Conservation (phyloP, 2,797 vertebrate genomes). For the Sternotherus odoratus region DNA sequence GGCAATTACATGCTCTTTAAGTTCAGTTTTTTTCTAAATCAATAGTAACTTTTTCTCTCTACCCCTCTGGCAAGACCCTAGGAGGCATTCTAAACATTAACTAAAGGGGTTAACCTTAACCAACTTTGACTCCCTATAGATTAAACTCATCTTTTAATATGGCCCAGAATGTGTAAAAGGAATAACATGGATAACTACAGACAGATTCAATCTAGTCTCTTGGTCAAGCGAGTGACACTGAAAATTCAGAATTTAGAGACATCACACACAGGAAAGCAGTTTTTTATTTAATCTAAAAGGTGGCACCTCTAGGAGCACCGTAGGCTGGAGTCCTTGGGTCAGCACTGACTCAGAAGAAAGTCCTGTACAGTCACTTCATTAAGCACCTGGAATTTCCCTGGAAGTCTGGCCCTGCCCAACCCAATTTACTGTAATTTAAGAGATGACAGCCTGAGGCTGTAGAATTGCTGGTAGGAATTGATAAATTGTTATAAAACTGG, state of each 20-base stretch:
- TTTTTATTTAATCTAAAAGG: not conserved
- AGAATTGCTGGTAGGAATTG: not conserved
- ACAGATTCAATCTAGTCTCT: not conserved
- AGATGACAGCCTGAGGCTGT: not conserved
- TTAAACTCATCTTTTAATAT: not conserved
- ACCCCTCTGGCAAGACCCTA: too few species aligned
- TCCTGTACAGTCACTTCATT: not conserved
- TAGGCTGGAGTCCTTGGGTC: not conserved
- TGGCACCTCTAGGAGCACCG: not conserved
- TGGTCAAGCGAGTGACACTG: not conserved
- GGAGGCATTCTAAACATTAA: too few species aligned
- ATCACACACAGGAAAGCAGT: not conserved
- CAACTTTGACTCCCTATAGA: not conserved
- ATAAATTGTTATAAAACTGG: not conserved
- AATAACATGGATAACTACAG: not conserved
- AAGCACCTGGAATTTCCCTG: not conserved
- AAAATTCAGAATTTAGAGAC: not conserved
- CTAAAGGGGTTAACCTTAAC: too few species aligned
- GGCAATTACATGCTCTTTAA: too few species aligned
- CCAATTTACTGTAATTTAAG: not conserved
- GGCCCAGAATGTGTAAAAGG: fast-evolving
- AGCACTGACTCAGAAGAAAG: not conserved
- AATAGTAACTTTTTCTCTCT: too few species aligned
- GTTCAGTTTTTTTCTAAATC: too few species aligned
- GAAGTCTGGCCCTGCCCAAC: not conserved